Percentiles rank a stretch among this genome's conserved stretches.
phyloP scores from a whole-genome alignment of 1,140 invertebrate species.

The Orius insidiosus region DNA sequence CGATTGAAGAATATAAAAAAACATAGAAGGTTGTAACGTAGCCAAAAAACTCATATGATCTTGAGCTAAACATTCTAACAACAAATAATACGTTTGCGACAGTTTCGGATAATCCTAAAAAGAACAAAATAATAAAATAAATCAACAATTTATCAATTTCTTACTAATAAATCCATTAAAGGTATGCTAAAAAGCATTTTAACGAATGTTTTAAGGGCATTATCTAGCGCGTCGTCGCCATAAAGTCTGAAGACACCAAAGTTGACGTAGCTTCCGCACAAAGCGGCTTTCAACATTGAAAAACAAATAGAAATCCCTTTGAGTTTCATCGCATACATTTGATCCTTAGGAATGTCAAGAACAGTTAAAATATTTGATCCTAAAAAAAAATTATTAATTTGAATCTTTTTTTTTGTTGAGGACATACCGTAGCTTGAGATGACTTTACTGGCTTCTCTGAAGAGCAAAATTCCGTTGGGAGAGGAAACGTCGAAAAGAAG shows the following conservation, averaged over 20 bases:
- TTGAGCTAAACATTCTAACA: constrained; percentile 85
- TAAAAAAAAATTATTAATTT: too few species aligned
- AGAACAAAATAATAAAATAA: constrained; percentile 13
- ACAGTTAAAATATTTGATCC: constrained; percentile 72
- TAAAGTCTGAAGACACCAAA: constrained; percentile 95
- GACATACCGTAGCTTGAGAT: constrained; percentile 89
- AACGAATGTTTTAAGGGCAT: constrained; percentile 87
- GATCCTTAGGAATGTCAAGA: constrained; percentile 73
- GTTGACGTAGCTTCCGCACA: constrained; percentile 95
- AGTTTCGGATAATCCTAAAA: constrained; percentile 90
- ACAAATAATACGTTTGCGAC: constrained; percentile 88
- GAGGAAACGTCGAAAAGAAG: constrained; percentile 97
- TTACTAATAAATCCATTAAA: constrained; percentile 83
- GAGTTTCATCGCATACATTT: constrained; percentile 85
- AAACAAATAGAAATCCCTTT: constrained; percentile 99
- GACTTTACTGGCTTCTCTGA: constrained; percentile 91
- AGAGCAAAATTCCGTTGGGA: constrained; percentile 90
- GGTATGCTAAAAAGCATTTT: constrained; percentile 89
- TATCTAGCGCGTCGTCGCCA: constrained; percentile 88
- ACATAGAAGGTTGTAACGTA: constrained; percentile 83
- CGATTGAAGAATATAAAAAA: constrained; percentile 88
- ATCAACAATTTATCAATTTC: constrained; percentile 23
- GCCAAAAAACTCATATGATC: constrained; percentile 95
- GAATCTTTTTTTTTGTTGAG: too few species aligned
- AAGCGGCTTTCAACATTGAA: constrained; percentile 85